phyloP scores from a whole-genome alignment of 2,113 vertebrate genomes.

The Malurus elegans region DNA sequence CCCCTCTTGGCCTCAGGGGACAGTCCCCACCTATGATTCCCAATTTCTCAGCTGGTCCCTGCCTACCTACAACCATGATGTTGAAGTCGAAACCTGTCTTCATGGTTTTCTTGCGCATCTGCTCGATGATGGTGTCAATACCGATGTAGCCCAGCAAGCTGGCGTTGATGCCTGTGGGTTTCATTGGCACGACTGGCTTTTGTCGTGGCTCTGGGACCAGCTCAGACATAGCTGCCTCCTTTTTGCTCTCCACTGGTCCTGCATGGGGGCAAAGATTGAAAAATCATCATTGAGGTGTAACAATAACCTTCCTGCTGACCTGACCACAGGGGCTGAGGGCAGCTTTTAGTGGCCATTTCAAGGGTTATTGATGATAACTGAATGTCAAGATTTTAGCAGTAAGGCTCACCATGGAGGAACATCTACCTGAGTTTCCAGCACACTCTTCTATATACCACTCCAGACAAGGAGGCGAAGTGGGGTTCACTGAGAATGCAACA shows the following conservation, averaged over 20 bases:
- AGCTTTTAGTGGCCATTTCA: neutral
- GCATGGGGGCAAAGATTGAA: neutral
- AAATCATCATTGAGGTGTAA: neutral
- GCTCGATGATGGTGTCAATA: constrained; percentile 96
- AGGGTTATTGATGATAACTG: neutral
- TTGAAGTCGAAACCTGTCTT: constrained; percentile 99
- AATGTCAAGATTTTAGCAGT: neutral
- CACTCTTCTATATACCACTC: neutral
- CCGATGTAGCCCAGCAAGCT: constrained; percentile 92
- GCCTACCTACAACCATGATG: constrained; percentile 95
- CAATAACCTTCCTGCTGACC: neutral
- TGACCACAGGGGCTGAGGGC: neutral
- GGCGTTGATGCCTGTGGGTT: constrained; percentile 84
- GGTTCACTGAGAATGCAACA: rapidly evolving
- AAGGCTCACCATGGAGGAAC: neutral
- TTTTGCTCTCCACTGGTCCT: constrained; percentile 79
- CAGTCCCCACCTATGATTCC: neutral
- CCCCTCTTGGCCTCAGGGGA: neutral
- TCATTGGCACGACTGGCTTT: constrained; percentile 90
- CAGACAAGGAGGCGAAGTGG: neutral
- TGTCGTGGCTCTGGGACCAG: constrained; percentile 89
- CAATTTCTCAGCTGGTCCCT: neutral
- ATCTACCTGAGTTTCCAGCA: neutral
- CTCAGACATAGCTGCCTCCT: constrained; percentile 88
- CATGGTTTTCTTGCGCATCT: constrained; percentile 99